Evolutionary conservation across 1,140 invertebrate species (phyloP).

Genomic region (Trypoxylus dichotomus): DNA sequence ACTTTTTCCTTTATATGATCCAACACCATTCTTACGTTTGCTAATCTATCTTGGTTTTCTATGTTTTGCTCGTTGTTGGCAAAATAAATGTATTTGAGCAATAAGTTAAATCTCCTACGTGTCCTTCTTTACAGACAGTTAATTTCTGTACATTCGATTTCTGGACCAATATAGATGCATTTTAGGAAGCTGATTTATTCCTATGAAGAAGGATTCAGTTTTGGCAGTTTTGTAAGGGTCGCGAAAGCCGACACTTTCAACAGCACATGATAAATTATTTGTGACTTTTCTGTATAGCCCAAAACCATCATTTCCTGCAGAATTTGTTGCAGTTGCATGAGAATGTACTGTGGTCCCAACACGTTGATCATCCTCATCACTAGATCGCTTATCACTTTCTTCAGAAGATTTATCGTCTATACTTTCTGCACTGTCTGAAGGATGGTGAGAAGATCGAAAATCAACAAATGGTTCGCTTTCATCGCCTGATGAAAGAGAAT

Average conservation of each 20-base stretch:
- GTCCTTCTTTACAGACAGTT: background rate
- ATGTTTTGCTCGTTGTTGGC: background rate
- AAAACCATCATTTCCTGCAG: background rate
- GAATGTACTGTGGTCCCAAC: background rate
- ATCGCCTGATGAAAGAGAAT: background rate
- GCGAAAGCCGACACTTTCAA: no score
- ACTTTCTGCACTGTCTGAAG: constrained; percentile 15
- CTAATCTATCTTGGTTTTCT: background rate
- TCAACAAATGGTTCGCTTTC: constrained; percentile 9
- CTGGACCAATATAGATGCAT: constrained; percentile 2
- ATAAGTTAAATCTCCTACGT: constrained; percentile 10
- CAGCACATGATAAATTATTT: no score
- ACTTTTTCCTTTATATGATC: background rate
- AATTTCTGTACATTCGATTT: background rate
- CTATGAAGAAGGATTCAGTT: background rate
- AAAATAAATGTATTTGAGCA: constrained; percentile 10
- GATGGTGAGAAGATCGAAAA: background rate
- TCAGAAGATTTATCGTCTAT: no score
- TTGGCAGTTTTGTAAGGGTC: background rate
- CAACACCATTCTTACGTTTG: constrained; percentile 6
- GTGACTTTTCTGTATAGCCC: no score
- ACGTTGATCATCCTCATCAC: constrained; percentile 12
- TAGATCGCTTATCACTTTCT: constrained; percentile 19
- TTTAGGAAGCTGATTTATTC: constrained; percentile 12
- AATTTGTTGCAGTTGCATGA: background rate